Base-by-base conservation (phyloP, 2,888 invertebrate species). In the Drosophila anomalata region DNA sequence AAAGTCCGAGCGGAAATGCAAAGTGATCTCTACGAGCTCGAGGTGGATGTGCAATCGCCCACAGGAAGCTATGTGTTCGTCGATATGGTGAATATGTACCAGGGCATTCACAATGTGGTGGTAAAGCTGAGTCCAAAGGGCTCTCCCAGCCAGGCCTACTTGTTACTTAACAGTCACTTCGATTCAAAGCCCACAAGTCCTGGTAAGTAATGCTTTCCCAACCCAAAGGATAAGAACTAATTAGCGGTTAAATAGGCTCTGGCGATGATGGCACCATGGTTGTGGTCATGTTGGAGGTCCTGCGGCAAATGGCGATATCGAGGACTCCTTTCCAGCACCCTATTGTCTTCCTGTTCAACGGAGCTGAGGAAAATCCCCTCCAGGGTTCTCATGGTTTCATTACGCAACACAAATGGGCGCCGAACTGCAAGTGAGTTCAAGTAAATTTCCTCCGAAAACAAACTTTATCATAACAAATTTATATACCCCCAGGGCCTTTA, bases 91-190 rank as follows among this genome's bases (percentile, higher is more conserved):
- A 87, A 83, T 46, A 78, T 86, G 71, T 91, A 91, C 63, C 89
- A 87, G 66, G 86, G 78, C 0, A 56, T 91, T 8, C 91, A 91
- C 70, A 91, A 91, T 79, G 71, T 91, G 56, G 83, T 89, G 3
- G 91, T 90, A 0, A 91, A 89, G 60, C 58, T 91, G 3, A 77
- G 78, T 1, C 66, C 88, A 1, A 90, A 78, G 48, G 76, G 77
- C 58, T 77, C 78, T 3, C 77, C 70, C 2, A 89, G 89, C 44
- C 61, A 82, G 8, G 80, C 84, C 5, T 88, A 87, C 55, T 70
- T 91, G 9, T 92, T 98, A 29, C 92, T 99, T 57, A 99, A 98
- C 92, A 97, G 98, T 77, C 99, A 99, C 90, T 98, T 96, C 91
- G 99, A 99, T 91, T 95, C 96, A 39, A 96, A 97, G 67, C 95